Base-by-base conservation (phyloP, 2,888 invertebrate genomes). In the Mythimna vitellina region DNA sequence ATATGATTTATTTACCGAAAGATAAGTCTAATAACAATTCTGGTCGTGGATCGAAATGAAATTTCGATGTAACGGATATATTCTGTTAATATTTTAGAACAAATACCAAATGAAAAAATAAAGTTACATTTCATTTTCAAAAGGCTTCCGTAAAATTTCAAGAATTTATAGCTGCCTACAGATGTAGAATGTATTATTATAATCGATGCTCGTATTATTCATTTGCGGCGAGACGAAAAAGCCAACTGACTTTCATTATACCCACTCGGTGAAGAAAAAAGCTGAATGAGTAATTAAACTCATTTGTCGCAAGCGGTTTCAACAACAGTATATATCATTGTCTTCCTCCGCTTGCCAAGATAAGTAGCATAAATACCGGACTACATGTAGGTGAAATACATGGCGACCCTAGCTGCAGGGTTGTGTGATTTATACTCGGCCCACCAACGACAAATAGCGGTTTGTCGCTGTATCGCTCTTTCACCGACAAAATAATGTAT, bases 381-480 rank as follows among this genome's bases (percentile, higher is more conserved):
- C 84, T 81, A 84, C 83, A 84, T 78, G 79, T 83, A 83, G 78
- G 84, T 82, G 81, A 85, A 78, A 84, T 82, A 83, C 82, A 81
- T 82, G 89, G 85, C 83, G 86, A 84, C 90, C 90, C 89, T 90
- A 85, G 76, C 80, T 65, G 85, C 81, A 88, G 92, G 93, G 94
- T 90, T 89, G 90, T 91, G 91, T 94, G 95, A 95, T 95, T 95
- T 95, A 95, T 94, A 91, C 89, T 85, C 87, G 89, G 89, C 90
- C 92, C 90, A 88, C 90, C 90, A 88, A 93, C 95, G 94, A 95
- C 94, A 95, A 96, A 95, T 95, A 94, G 94, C 93, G 93, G 94
- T 94, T 94, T 94, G 93, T 94, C 93, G 92, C 90, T 89, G 91
- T 92, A 93, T 94, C 93, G 93, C 92, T 93, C 93, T 92, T 92